Base-by-base conservation (phyloP, 2,888 invertebrate genomes). In the Nemapogon koenigi region DNA sequence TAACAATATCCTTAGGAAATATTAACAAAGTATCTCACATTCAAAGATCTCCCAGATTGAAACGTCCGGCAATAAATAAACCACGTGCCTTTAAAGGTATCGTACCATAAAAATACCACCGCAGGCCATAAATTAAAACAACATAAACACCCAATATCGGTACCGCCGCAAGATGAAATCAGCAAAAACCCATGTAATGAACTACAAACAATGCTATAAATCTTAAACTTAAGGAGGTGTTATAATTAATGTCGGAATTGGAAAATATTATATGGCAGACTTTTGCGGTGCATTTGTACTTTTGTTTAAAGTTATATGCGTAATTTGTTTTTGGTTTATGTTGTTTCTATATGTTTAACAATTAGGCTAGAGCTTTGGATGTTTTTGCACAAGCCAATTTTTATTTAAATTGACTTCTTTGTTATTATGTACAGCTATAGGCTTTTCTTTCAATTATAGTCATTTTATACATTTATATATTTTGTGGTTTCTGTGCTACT, bases 191-290 rank as follows among this genome's bases (percentile, higher is more conserved):
- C 49, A 51, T 53, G 57, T 67, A 72, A 73, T 68, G 63, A 67
- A 60, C 54, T 66, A 69, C 67, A 68, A 70, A 69, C 61, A 57
- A 55, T 57, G 52, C 58, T 52, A 72, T 76, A 76, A 78, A 78
- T 75, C n/a, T 70, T 67, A 50, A 66, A 61, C 55, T 57, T 73
- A 75, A 78, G 65, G 69, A 76, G 75, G 76, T 75, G 76, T 73
- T 68, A 73, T 75, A 73, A 75, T 75, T 73, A 69, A 72, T 73
- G 75, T 33, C 19, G 33, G 33, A 19, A 33, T 33, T 11, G 13
- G 26, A 35, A 25, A 11, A 18, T 17, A 8, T 22, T 8, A 22
- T 22, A 22, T 22, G 22, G 10, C 22, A 22, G 22, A 22, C 7
- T 22, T 22, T 7, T 6, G 22, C 10, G 22, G 10, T 7, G 10